Conservation (phyloP, 1,140 invertebrate species). For the Brevipalpus yothersi region DNA sequence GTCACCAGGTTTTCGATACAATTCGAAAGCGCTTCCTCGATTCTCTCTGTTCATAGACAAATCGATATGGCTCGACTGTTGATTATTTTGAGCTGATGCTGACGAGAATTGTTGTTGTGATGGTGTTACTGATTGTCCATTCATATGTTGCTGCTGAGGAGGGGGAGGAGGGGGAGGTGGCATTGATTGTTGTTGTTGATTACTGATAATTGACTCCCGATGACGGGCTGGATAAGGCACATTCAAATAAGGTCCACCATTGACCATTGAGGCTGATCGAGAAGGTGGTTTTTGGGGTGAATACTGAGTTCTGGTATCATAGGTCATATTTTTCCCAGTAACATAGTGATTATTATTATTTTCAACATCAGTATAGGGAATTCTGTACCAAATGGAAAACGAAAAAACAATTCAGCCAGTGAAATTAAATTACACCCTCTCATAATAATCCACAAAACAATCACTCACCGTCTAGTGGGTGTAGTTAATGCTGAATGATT, state of each 20-base stretch:
- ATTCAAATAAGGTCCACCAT: slow-evolving; percentile 13
- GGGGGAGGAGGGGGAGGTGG: neutral
- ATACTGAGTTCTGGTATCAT: slow-evolving; percentile 5
- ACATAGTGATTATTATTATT: neutral
- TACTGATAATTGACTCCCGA: slow-evolving; percentile 1
- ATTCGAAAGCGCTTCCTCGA: slow-evolving; percentile 74
- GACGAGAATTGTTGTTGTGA: slow-evolving; percentile 15
- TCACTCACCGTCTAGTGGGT: neutral
- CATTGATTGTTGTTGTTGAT: slow-evolving; percentile 4
- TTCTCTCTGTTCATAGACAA: slow-evolving; percentile 54
- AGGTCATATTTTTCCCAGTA: slow-evolving; percentile 3
- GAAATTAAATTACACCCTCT: neutral
- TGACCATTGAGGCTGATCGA: slow-evolving; percentile 1
- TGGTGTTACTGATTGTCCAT: slow-evolving; percentile 11
- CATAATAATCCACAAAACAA: neutral
- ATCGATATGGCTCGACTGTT: slow-evolving; percentile 29
- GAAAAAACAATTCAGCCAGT: neutral
- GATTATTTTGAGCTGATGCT: slow-evolving; percentile 10
- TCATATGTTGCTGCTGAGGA: neutral
- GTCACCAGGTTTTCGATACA: slow-evolving; percentile 58
- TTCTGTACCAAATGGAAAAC: neutral
- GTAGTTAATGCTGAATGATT: slow-evolving; percentile 1
- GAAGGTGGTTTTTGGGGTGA: neutral
- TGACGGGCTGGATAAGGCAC: slow-evolving; percentile 9
- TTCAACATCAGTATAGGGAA: slow-evolving; percentile 2